Evolutionary conservation across 2,888 invertebrate species (phyloP).

Genomic region (Scelioninae gen. 1): DNA sequence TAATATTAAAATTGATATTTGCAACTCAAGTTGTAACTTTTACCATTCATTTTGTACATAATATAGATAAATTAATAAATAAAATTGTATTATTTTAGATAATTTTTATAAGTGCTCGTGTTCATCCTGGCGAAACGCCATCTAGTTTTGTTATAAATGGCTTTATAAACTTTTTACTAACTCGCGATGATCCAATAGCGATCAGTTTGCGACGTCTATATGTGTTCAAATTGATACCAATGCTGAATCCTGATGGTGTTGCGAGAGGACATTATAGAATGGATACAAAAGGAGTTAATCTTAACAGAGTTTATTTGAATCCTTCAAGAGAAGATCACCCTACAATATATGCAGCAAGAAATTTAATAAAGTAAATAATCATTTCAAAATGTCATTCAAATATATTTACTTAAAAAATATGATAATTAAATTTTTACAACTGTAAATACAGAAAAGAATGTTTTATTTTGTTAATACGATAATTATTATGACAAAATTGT

Average conservation of each 20-base stretch:
- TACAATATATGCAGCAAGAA: conserved; percentile 93
- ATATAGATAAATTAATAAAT: too few relatives aligned
- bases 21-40: too few relatives aligned
- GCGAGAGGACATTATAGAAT: conserved; percentile 93
- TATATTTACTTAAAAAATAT: too few relatives aligned
- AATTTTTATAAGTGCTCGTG: conserved; percentile 93
- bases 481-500: too few relatives aligned
- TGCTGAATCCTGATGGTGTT: conserved; percentile 96
- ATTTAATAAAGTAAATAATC: conserved; percentile 87
- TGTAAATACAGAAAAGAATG: too few relatives aligned
- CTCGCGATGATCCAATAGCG: conserved; percentile 90
- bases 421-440: too few relatives aligned
- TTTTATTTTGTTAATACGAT: too few relatives aligned
- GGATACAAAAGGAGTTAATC: conserved; percentile 93
- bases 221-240: conserved; percentile 95
- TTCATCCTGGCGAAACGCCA: conserved; percentile 97
- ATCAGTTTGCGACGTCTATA: conserved; percentile 89
- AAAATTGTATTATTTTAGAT: conserved; percentile 85
- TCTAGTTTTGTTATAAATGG: conserved; percentile 96
- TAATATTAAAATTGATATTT: too few relatives aligned
- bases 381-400: too few relatives aligned
- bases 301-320: conserved; percentile 93
- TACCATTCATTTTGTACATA: too few relatives aligned
- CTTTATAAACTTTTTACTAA: conserved; percentile 91
- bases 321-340: conserved; percentile 91